Evolutionary conservation across 53 echinoderm and acorn worm species (phyloP).

Genomic region (Antedon mediterranea): DNA sequence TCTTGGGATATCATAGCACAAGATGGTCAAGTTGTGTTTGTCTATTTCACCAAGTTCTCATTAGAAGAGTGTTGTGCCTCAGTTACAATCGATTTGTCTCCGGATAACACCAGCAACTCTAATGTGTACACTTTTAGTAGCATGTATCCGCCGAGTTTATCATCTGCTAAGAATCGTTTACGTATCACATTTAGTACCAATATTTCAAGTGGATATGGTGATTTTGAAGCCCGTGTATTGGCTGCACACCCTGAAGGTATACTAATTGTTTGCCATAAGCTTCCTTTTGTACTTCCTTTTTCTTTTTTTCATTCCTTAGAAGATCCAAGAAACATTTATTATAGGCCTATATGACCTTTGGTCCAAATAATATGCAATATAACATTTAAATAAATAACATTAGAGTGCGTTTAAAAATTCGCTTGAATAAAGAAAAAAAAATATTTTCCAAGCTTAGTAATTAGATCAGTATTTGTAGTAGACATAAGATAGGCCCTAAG

Average conservation of each 20-base stretch:
- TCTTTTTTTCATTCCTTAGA: too few relatives aligned
- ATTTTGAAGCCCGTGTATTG: background rate
- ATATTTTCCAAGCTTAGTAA: too few relatives aligned
- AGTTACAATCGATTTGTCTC: background rate
- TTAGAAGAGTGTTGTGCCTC: background rate
- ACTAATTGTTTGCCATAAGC: too few relatives aligned
- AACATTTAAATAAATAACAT: too few relatives aligned
- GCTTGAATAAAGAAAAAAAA: too few relatives aligned
- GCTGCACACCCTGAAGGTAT: background rate
- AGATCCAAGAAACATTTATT: too few relatives aligned
- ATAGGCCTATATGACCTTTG: too few relatives aligned
- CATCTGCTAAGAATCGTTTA: background rate
- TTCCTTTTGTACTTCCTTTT: too few relatives aligned
- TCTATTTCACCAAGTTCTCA: background rate
- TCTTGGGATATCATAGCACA: background rate
- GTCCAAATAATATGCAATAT: too few relatives aligned
- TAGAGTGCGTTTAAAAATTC: too few relatives aligned
- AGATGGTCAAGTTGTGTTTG: background rate
- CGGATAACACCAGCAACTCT: background rate
- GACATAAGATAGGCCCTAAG: too few relatives aligned
- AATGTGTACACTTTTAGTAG: background rate
- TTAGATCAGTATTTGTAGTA: too few relatives aligned
- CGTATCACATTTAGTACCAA: background rate
- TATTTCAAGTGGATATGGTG: background rate
- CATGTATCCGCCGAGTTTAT: background rate